Evolutionary conservation across 1,140 invertebrate species (phyloP).

Genomic region (Drosophila arizonae): DNA sequence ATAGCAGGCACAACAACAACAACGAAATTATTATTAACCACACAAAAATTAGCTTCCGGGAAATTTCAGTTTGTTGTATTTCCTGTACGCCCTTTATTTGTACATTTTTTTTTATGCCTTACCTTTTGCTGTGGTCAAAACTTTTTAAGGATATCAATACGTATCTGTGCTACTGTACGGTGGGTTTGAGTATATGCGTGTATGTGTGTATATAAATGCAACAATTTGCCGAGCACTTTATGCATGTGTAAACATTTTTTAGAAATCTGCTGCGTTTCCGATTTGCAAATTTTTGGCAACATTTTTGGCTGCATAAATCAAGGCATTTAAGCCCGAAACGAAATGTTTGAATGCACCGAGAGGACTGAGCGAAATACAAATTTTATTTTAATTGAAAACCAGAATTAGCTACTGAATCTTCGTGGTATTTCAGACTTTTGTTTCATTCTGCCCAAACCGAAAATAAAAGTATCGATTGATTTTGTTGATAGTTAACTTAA

Average conservation of each 20-base stretch:
- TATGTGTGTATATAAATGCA: background rate
- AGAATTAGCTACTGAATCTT: background rate
- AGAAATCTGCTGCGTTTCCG: conserved; percentile 19
- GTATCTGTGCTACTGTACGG: background rate
- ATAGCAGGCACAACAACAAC: background rate
- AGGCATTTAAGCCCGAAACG: conserved; percentile 1
- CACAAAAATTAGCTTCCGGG: conserved; percentile 38
- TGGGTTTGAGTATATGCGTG: background rate
- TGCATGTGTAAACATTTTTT: conserved; percentile 42
- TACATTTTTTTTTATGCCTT: conserved; percentile 22
- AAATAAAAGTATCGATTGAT: too few relatives aligned
- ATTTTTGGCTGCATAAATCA: conserved; percentile 13
- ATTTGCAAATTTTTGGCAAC: conserved; percentile 13
- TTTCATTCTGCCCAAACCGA: background rate
- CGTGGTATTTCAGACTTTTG: background rate
- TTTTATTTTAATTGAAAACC: conserved; percentile 2
- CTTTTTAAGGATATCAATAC: conserved; percentile 4
- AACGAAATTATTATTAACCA: conserved; percentile 32
- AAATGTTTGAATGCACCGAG: conserved; percentile 5
- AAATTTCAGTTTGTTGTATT: conserved; percentile 36
- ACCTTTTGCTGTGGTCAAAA: conserved; percentile 26
- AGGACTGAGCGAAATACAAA: conserved; percentile 9
- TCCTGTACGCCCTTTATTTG: conserved; percentile 31
- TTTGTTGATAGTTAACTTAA: too few relatives aligned
- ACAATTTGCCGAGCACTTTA: conserved; percentile 31